Evolutionary conservation across 1,140 invertebrate species (phyloP).

Genomic region (Adoxophyes honmai): DNA sequence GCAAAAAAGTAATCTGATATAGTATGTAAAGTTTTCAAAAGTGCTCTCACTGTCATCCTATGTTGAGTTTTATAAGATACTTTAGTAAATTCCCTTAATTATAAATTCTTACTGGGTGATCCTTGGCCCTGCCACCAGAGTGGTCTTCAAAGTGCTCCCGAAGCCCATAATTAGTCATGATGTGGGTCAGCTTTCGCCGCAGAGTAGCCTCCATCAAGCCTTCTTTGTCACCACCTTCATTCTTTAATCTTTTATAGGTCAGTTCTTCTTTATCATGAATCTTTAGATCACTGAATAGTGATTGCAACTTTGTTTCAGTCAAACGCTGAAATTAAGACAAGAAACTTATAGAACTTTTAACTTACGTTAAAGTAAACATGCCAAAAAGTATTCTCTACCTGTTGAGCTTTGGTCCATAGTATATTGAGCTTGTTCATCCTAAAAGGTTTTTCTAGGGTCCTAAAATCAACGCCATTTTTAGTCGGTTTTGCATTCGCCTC

Average conservation of each 20-base stretch:
- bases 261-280: constrained; percentile 96
- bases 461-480: constrained; percentile 73
- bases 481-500: constrained; percentile 75
- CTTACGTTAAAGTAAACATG: too few relatives aligned
- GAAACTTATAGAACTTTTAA: constrained; percentile 15
- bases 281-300: constrained; percentile 91
- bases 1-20: too few relatives aligned
- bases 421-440: constrained; percentile 91
- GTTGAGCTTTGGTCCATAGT: constrained; percentile 89
- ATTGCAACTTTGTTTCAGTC: constrained; percentile 89
- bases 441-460: constrained; percentile 85
- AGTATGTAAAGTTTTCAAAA: too few relatives aligned
- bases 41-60: too few relatives aligned
- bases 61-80: too few relatives aligned
- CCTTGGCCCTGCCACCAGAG: constrained; percentile 77
- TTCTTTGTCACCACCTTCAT: constrained; percentile 91
- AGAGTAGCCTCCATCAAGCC: constrained; percentile 91
- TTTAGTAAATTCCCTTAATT: too few relatives aligned
- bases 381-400: constrained; percentile 76
- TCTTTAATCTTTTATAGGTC: constrained; percentile 87
- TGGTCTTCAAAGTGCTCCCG: constrained; percentile 87
- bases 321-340: constrained; percentile 80
- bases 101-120: constrained; percentile 71
- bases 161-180: constrained; percentile 90
- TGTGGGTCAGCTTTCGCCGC: constrained; percentile 87